Evolutionary conservation across 2,797 vertebrate genomes (phyloP).

Genomic region (Sebastes baramenuke): DNA sequence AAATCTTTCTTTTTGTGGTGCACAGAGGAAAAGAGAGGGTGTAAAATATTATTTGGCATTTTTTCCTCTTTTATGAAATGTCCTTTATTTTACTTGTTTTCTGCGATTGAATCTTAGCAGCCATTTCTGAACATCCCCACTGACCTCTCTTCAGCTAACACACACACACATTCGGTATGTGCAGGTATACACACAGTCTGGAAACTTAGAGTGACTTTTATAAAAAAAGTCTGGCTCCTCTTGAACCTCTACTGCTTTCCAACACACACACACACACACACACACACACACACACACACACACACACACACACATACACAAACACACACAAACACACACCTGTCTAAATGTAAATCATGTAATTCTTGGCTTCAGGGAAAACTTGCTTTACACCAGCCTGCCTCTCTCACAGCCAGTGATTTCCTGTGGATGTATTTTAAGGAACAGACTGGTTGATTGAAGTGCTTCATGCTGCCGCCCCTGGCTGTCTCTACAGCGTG

Average conservation of each 20-base stretch:
- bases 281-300: conserved; percentile 30
- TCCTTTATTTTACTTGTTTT: not conserved
- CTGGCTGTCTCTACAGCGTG: conserved; percentile 16
- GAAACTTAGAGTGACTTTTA: conserved; percentile 37
- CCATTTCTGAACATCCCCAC: not conserved
- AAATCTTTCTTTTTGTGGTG: conserved; percentile 23
- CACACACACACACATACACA: conserved; percentile 14
- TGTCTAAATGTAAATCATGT: conserved; percentile 78
- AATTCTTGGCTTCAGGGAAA: conserved; percentile 52
- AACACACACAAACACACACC: conserved; percentile 37
- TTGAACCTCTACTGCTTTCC: conserved; percentile 9
- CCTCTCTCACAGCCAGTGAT: conserved; percentile 42
- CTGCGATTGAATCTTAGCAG: conserved; percentile 9
- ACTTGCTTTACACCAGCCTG: conserved; percentile 34
- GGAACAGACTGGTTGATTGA: conserved; percentile 47
- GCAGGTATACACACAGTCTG: conserved; percentile 2
- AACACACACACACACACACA: conserved; percentile 25
- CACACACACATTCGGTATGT: not conserved
- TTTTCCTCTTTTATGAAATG: not conserved
- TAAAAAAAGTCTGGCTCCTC: conserved; percentile 3
- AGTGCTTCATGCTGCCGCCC: conserved; percentile 33
- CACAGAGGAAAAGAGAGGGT: not conserved
- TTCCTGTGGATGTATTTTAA: conserved; percentile 64
- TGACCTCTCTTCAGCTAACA: not conserved
- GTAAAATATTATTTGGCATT: not conserved